Conservation (phyloP, 2,888 invertebrate species). For the Zygothrica quintamaculata region DNA sequence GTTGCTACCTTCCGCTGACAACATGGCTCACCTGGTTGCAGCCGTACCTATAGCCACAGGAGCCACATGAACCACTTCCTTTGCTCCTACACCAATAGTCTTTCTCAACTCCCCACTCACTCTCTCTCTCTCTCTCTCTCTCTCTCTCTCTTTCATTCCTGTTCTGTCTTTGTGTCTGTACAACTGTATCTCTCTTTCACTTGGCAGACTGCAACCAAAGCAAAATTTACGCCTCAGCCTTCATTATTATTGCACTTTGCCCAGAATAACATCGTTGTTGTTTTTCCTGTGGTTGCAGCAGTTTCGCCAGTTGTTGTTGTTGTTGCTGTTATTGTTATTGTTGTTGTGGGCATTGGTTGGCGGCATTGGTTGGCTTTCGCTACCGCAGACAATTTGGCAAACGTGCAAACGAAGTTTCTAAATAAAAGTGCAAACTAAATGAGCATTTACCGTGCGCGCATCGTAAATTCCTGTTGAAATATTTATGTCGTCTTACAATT, state of each 20-base stretch:
- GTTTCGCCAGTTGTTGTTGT: constrained; percentile 19
- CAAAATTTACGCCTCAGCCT: constrained; percentile 78
- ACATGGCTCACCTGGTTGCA: constrained; percentile 74
- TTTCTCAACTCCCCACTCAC: constrained; percentile 22
- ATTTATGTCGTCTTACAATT: constrained; percentile 81
- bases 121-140: constrained; percentile 21
- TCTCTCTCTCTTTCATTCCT: constrained; percentile 3
- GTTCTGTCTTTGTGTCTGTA: too few species aligned
- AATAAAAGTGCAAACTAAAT: constrained; percentile 81
- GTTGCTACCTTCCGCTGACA: constrained; percentile 81
- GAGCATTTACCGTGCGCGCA: constrained; percentile 77
- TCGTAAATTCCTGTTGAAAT: constrained; percentile 79
- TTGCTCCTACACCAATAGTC: neutral
- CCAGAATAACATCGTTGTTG: constrained; percentile 34
- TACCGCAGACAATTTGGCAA: constrained; percentile 81
- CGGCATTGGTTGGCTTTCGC: constrained; percentile 45
- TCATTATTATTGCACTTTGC: constrained; percentile 80
- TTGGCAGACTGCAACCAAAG: constrained; percentile 64
- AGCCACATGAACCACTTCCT: constrained; percentile 18
- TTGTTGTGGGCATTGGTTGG: constrained; percentile 12
- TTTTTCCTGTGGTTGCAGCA: constrained; percentile 11
- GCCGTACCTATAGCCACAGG: constrained; percentile 31
- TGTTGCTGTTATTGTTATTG: constrained; percentile 6
- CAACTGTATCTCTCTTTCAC: constrained; percentile 7
- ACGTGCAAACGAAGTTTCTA: constrained; percentile 80